Percentiles rank a stretch among this genome's conserved stretches.
These are phyloP conservation scores for Lamprotornis superbus DNA, from an alignment of 2,113 vertebrate genomes.

Conservation along the genomic window DNA sequence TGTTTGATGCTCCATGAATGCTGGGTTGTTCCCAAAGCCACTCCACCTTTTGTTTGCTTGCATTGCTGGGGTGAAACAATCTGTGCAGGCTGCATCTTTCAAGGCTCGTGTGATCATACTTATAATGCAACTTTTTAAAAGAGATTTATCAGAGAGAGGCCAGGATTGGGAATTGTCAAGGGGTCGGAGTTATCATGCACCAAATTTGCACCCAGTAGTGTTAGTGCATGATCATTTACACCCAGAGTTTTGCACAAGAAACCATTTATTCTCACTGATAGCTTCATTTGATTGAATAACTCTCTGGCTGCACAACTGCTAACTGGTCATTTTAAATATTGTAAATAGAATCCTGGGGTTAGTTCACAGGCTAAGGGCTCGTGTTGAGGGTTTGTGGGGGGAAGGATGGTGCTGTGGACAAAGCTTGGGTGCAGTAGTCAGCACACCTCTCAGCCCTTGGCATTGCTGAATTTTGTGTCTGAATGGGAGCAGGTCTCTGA, in stretches of 20 bases:
- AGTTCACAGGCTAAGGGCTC: conserved; percentile 8
- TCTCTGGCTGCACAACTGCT: background rate
- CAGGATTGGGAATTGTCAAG: conserved; percentile 24
- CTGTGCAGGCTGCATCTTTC: conserved; percentile 26
- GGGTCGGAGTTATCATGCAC: background rate
- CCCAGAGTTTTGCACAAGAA: conserved; percentile 25
- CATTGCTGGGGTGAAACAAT: background rate
- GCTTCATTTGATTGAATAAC: background rate
- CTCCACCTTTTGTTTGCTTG: conserved; percentile 14
- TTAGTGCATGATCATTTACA: conserved; percentile 17
- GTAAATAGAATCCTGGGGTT: background rate
- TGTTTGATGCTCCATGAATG: background rate
- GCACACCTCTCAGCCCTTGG: conserved; percentile 4
- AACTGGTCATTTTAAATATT: background rate
- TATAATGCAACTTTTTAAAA: background rate
- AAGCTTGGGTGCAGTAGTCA: conserved; percentile 11
- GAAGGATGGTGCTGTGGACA: background rate
- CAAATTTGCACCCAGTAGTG: background rate
- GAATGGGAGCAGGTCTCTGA: conserved; percentile 62
- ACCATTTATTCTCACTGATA: conserved; percentile 1
- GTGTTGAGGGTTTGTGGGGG: background rate
- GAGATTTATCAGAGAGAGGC: conserved; percentile 28
- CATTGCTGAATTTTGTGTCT: conserved; percentile 28
- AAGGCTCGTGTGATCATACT: background rate
- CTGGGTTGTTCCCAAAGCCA: conserved; percentile 48